A percentile compares a stretch with the other conserved stretches of the same genome.
Conservation (phyloP, 2,113 vertebrate species). For the Pterocles burchelli region DNA sequence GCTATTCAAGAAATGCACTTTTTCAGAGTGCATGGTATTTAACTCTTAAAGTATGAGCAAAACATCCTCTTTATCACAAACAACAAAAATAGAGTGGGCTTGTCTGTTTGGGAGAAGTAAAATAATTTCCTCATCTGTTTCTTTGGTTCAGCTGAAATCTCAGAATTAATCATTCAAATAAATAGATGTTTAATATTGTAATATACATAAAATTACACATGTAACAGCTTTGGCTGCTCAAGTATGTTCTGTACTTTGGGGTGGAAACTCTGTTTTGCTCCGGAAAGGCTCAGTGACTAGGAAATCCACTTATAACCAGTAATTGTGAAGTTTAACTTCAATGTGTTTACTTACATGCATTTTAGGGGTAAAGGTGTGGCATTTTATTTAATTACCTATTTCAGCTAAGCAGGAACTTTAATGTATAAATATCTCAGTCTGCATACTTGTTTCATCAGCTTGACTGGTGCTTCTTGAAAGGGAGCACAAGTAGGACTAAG, state of each 20-base stretch:
- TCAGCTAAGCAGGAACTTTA: not conserved
- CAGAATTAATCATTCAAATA: not conserved
- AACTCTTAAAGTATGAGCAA: not conserved
- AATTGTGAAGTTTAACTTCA: not conserved
- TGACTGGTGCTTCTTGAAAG: not conserved
- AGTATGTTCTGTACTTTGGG: not conserved
- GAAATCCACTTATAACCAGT: not conserved
- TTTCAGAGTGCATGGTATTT: not conserved
- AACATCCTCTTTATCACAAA: not conserved
- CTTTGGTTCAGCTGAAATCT: not conserved
- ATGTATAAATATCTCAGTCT: not conserved
- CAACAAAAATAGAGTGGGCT: not conserved
- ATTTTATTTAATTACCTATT: not conserved
- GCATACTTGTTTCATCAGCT: not conserved
- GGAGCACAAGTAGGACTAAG: not conserved
- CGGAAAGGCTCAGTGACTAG: not conserved
- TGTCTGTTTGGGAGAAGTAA: not conserved
- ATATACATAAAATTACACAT: rapidly evolving
- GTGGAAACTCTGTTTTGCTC: not conserved
- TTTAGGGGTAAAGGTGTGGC: not conserved
- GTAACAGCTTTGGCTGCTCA: not conserved
- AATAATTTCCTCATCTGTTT: not conserved
- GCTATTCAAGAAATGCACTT: not conserved
- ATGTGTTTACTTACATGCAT: not conserved
- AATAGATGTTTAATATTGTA: not conserved